phyloP scores from a whole-genome alignment of 2,888 invertebrate species.

The Meteorus cinctellus region DNA sequence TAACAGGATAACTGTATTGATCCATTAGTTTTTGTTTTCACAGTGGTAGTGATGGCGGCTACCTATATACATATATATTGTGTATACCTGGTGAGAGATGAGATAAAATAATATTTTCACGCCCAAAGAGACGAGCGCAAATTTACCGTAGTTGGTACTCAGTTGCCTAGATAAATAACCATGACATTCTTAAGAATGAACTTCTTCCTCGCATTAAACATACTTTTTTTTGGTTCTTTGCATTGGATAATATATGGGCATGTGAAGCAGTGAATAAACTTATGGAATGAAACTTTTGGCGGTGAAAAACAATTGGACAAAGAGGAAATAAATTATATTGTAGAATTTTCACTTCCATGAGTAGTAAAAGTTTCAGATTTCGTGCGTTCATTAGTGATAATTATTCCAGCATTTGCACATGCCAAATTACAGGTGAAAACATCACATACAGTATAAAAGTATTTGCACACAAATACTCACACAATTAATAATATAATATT shows the following conservation, averaged over 20 bases:
- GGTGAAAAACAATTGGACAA: not conserved
- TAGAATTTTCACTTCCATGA: not conserved
- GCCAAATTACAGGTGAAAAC: not conserved
- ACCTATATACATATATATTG: not conserved
- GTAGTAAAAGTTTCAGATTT: not conserved
- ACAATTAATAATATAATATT: not conserved
- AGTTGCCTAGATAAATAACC: slow-evolving; percentile 37
- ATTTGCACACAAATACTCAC: not conserved
- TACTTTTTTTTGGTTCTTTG: not conserved
- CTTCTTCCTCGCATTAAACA: not conserved
- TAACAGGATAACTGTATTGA: slow-evolving; percentile 39
- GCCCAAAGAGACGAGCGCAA: slow-evolving; percentile 20
- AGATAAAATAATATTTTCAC: slow-evolving; percentile 45
- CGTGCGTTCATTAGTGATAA: slow-evolving; percentile 2
- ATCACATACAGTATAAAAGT: not conserved
- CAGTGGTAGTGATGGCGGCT: slow-evolving; percentile 13
- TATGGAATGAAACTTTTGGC: not conserved
- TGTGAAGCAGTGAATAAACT: not conserved
- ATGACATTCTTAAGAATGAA: slow-evolving; percentile 4
- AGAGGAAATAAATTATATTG: not conserved
- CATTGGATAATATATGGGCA: not conserved
- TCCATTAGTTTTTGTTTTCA: slow-evolving; percentile 46
- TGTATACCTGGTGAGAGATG: not conserved
- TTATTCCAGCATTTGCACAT: not conserved
- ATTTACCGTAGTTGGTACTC: slow-evolving; percentile 15